phyloP scores from a whole-genome alignment of 2,797 vertebrate genomes.

The Steatocranus sp. region DNA sequence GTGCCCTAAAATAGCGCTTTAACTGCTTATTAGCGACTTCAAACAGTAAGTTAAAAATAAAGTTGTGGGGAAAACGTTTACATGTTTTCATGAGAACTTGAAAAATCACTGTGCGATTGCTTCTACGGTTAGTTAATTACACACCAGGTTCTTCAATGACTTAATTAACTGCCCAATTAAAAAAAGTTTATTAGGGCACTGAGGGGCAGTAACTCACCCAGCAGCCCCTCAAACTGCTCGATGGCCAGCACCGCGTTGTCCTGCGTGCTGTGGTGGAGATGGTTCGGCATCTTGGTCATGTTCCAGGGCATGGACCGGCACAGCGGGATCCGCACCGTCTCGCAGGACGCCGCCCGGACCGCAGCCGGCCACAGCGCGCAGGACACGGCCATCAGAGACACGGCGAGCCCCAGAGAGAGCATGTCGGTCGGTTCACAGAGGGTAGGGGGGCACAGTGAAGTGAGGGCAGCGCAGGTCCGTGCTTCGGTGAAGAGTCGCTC shows the following conservation, averaged over 20 bases:
- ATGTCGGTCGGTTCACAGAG: constrained; percentile 26
- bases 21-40: neutral
- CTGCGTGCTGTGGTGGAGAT: constrained; percentile 99
- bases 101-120: neutral
- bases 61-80: neutral
- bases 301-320: constrained; percentile 95
- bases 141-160: neutral
- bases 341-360: constrained; percentile 81
- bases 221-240: constrained; percentile 94
- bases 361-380: constrained; percentile 64
- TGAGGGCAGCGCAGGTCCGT: neutral
- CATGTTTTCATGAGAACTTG: neutral
- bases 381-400: constrained; percentile 64
- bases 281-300: constrained; percentile 99
- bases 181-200: neutral
- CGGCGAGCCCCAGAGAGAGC: constrained; percentile 55
- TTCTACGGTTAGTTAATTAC: neutral
- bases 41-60: neutral
- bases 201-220: constrained; percentile 63
- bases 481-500: neutral
- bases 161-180: neutral
- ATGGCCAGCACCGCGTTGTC: constrained; percentile 97
- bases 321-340: constrained; percentile 90
- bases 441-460: neutral
- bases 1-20: neutral